Conservation (phyloP, 2,888 invertebrate genomes). For the Zele albiditarsus region DNA sequence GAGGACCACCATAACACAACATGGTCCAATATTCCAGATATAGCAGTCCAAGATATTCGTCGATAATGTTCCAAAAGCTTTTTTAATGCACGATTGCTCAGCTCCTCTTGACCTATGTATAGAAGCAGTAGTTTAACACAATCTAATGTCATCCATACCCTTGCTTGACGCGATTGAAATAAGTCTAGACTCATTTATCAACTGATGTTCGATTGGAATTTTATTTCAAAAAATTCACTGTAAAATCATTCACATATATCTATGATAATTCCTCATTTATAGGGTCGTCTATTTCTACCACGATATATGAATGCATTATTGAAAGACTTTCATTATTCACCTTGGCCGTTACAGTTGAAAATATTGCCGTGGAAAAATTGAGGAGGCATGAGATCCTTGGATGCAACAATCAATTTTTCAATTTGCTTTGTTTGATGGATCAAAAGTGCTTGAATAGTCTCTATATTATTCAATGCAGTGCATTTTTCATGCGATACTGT, state of each 20-base stretch:
- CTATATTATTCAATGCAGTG: constrained; percentile 70
- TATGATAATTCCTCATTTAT: too few species aligned
- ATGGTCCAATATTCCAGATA: constrained; percentile 86
- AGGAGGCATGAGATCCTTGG: constrained; percentile 76
- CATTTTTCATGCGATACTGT: constrained; percentile 62
- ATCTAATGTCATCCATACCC: too few species aligned
- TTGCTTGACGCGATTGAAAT: too few species aligned
- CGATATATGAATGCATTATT: too few species aligned
- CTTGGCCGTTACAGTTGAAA: constrained; percentile 73
- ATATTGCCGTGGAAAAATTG: constrained; percentile 78
- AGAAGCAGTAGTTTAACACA: too few species aligned
- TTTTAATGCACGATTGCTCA: constrained; percentile 77
- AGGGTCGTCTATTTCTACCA: too few species aligned
- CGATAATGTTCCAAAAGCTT: constrained; percentile 83
- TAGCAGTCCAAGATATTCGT: constrained; percentile 86
- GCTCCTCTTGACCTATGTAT: constrained; percentile 64
- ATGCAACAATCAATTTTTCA: constrained; percentile 77
- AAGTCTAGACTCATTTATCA: too few species aligned
- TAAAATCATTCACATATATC: too few species aligned
- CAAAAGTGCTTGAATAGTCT: constrained; percentile 79
- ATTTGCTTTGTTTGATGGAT: constrained; percentile 81
- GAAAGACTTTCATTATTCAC: constrained; percentile 57
- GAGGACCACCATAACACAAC: constrained; percentile 89
- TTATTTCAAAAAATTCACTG: too few species aligned
- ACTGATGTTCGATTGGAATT: too few species aligned